Base-by-base conservation (phyloP, 2,797 vertebrate genomes). In the Lacerta viridis region DNA sequence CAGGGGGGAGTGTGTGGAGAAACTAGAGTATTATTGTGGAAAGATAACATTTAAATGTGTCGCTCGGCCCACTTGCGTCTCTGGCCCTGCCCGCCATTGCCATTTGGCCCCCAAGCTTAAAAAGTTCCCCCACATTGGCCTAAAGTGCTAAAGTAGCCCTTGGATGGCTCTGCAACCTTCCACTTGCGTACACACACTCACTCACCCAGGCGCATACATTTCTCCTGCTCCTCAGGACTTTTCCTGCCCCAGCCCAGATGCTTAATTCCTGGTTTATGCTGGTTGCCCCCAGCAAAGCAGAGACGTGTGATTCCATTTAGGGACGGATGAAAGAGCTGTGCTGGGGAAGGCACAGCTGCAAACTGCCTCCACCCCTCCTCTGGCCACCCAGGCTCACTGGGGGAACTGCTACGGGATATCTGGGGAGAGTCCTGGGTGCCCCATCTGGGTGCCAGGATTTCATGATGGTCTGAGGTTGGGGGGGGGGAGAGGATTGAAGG, bases 261-360 rank as follows among this genome's bases (percentile, higher is more conserved):
- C 71, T 86, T 85, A 76, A 81, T 82, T 76, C n/a, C 88, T 76
- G 72, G 10, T 85, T 81, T 61, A 33, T 59, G 76, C 43, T 84
- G 33, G 20, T 69, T 88, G 76, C 76, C 50, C 85, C 39, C 82
- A 84, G 83, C 41, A 76, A 89, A 77, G 61, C 71, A 69, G 66
- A 88, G 50, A 66, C n/a, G 64, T 81, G 61, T 82, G 88, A 85
- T 85, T 88, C 39, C n/a, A 81, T 41, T 85, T 89, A 89, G 72
- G 36, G 84, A 36, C 3, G 20, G 83, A 85, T 80, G 79, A 92
- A 91, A 83, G 85, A 64, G 72, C 77, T 89, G 79, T 69, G 71
- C 23, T 69, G 55, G 36, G 50, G 82, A 17, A 59, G 20, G 55
- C 74, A 80, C 77, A 83, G 82, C 61, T 43, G 43, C 68, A 61